A percentile compares a stretch with the other conserved stretches of the same genome.
These are phyloP conservation scores for Scolopax mira DNA, from an alignment of 2,113 vertebrate genomes.

Conservation along the genomic window DNA sequence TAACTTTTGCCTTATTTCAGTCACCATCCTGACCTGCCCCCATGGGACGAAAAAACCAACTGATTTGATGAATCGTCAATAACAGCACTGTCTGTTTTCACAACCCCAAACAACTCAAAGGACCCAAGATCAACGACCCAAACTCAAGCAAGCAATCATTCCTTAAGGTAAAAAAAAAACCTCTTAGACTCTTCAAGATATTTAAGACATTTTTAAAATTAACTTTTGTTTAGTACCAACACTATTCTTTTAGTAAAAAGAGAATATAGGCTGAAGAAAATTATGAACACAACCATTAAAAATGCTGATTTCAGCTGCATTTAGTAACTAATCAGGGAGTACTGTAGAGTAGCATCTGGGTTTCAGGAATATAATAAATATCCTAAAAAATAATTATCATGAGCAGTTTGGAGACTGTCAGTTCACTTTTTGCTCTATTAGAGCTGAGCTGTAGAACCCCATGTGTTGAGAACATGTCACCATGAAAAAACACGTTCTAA, in stretches of 20 bases:
- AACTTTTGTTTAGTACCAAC: neutral
- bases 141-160: neutral
- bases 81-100: neutral
- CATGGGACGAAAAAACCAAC: neutral
- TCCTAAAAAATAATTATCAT: conserved; percentile 39
- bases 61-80: neutral
- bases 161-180: neutral
- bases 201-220: neutral
- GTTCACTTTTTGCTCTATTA: conserved; percentile 9
- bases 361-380: conserved; percentile 16
- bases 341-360: conserved; percentile 25
- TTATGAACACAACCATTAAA: conserved; percentile 28
- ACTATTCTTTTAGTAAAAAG: neutral
- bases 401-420: neutral
- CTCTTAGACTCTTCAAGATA: neutral
- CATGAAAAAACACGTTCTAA: neutral
- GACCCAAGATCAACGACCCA: neutral
- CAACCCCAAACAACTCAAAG: neutral
- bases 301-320: conserved; percentile 26
- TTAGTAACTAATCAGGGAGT: conserved; percentile 22
- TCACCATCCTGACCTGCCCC: neutral
- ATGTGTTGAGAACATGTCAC: conserved; percentile 22
- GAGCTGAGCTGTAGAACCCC: neutral
- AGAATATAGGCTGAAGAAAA: conserved; percentile 1
- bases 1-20: neutral